A percentile compares a stretch with the other conserved stretches of the same genome.
Conservation (phyloP, 2,113 vertebrate species). For the Brachypodius melanocephalos region DNA sequence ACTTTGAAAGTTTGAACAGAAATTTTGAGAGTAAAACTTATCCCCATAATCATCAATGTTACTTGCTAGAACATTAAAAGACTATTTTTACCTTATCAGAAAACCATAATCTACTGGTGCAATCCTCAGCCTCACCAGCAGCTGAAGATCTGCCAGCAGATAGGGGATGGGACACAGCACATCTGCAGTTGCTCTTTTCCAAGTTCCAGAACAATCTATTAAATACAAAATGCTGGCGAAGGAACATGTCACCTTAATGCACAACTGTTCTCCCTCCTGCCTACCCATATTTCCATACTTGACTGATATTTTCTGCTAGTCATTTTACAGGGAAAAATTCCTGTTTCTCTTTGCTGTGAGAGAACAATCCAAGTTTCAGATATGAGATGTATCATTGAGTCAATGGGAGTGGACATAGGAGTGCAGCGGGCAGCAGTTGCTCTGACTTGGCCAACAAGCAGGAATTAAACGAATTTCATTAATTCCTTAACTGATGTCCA, state of each 20-base stretch:
- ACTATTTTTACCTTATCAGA: neutral
- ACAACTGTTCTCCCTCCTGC: neutral
- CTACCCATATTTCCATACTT: neutral
- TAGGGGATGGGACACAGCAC: neutral
- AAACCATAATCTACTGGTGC: neutral
- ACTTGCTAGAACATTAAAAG: neutral
- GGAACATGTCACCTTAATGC: neutral
- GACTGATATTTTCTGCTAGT: neutral
- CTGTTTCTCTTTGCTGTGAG: neutral
- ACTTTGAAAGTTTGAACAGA: neutral
- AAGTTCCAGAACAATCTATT: neutral
- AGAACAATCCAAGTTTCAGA: neutral
- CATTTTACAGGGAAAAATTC: neutral
- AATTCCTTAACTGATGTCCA: neutral
- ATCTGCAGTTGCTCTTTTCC: neutral
- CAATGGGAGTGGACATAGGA: neutral
- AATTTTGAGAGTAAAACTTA: neutral
- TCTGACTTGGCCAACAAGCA: neutral
- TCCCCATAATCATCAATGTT: neutral
- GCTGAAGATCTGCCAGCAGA: neutral
- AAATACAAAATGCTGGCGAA: neutral
- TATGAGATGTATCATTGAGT: neutral
- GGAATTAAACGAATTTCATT: neutral
- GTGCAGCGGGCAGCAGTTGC: neutral
- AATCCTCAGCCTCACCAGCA: neutral